Percentiles rank a stretch among this genome's conserved stretches.
Conservation (phyloP, 2,797 vertebrate species). For the Cossypha niveicapilla region DNA sequence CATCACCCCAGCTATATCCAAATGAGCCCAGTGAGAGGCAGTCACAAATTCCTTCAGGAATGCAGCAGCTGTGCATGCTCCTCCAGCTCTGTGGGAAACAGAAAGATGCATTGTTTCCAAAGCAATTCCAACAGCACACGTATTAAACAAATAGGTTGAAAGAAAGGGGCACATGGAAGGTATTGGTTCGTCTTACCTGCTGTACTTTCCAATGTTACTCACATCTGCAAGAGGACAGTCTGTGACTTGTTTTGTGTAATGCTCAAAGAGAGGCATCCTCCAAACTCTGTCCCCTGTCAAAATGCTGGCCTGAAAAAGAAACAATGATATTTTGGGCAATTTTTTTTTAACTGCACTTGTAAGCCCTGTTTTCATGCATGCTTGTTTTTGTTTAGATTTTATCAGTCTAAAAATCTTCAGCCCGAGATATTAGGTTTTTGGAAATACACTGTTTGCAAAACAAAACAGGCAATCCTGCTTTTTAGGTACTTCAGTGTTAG, state of each 20-base stretch:
- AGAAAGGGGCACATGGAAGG: neutral
- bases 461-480: neutral
- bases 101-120: neutral
- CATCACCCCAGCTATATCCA: constrained; percentile 98
- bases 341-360: neutral
- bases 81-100: constrained; percentile 82
- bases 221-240: constrained; percentile 91
- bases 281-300: constrained; percentile 95
- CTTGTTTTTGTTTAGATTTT: neutral
- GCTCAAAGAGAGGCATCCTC: constrained; percentile 97
- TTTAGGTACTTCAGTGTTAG: neutral
- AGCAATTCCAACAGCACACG: neutral
- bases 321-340: neutral
- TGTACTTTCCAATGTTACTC: constrained; percentile 92
- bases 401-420: neutral
- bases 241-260: constrained; percentile 90
- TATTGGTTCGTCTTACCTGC: constrained; percentile 72
- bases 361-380: neutral
- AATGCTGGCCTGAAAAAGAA: constrained; percentile 83
- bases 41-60: constrained; percentile 94
- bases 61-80: constrained; percentile 94
- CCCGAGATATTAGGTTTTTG: neutral
- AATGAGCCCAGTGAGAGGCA: constrained; percentile 89
- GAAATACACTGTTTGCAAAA: neutral
- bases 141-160: neutral